Conservation (phyloP, 2,888 invertebrate species). For the Leuctra nigra region DNA sequence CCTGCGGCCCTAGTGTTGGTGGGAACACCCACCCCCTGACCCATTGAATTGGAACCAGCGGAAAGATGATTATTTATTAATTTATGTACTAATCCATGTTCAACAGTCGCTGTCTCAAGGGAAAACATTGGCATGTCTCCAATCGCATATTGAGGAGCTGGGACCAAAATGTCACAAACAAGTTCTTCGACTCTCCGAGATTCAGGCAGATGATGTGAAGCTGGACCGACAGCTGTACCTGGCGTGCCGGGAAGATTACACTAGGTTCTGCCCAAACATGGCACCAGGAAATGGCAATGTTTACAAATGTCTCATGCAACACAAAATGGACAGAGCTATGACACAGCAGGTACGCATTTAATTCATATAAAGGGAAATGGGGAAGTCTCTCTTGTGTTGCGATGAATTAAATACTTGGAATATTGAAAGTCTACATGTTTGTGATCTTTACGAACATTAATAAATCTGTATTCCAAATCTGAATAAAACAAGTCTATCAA, state of each 20-base stretch:
- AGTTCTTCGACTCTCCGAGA: conserved; percentile 75
- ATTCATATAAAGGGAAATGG: too few species aligned
- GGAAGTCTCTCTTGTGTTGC: too few species aligned
- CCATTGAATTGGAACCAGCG: too few species aligned
- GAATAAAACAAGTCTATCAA: too few species aligned
- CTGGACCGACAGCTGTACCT: conserved; percentile 83
- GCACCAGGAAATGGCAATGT: conserved; percentile 72
- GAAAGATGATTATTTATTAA: too few species aligned
- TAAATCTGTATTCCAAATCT: too few species aligned
- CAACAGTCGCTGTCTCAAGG: conserved; percentile 57
- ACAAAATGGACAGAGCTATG: conserved; percentile 66
- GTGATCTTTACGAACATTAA: too few species aligned
- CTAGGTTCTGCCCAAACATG: conserved; percentile 67
- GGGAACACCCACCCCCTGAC: too few species aligned
- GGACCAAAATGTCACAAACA: conserved; percentile 65
- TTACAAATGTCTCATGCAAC: conserved; percentile 81
- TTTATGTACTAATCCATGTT: too few species aligned
- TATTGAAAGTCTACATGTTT: too few species aligned
- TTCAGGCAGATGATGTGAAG: conserved; percentile 83
- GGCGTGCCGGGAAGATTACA: conserved; percentile 80
- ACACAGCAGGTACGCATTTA: conserved; percentile 40
- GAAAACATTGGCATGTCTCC: conserved; percentile 76
- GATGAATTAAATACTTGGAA: too few species aligned
- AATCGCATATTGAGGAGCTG: conserved; percentile 57
- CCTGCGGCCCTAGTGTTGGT: too few species aligned